Base-by-base conservation (phyloP, 2,888 invertebrate genomes). In the Drosophila ezoana region DNA sequence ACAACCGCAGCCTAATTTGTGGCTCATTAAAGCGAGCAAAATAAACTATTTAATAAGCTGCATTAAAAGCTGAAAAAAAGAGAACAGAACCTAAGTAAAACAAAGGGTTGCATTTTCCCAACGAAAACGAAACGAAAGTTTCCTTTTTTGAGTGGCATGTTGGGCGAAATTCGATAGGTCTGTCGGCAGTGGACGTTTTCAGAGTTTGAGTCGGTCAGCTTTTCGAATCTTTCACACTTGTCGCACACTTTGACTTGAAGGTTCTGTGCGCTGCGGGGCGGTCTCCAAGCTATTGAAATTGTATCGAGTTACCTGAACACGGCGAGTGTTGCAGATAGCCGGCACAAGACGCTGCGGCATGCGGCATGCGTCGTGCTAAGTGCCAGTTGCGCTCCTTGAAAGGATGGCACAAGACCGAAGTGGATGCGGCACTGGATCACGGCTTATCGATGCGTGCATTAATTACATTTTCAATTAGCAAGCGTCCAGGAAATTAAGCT, bases 391-490 rank as follows among this genome's bases (percentile, higher is more conserved):
- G 68, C 84, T 81, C 81, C 87, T 71, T 67, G 59, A 66, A 47
- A 61, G 73, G 52, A 52, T 52, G 52, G 16, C 40, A 11, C 51
- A 38, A 38, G 59, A 66, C 45, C 49, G 60, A 8, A 18, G 13
- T 23, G 63, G 70, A 52, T 45, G 43, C 45, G 66, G 41, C 28
- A 43, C 37, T 9, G 53, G 66, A 45, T 37, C 35, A 33, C 51
- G 61, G 79, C 53, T 66, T 51, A 80, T 35, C 66, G 87, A 80
- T 80, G 87, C 78, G 87, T 88, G 78, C 76, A 75, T 89, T 89
- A 89, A 90, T 89, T 90, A 90, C 85, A 75, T 81, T 87, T 87
- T 90, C 87, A 90, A 90, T 90, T 90, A 90, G 81, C 90, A 65
- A 62, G 62, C 68, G 79, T 57, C 66, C 75, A 77, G 79, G 70